phyloP scores from a whole-genome alignment of 2,797 vertebrate genomes.

The Halcyon leucocephala region DNA sequence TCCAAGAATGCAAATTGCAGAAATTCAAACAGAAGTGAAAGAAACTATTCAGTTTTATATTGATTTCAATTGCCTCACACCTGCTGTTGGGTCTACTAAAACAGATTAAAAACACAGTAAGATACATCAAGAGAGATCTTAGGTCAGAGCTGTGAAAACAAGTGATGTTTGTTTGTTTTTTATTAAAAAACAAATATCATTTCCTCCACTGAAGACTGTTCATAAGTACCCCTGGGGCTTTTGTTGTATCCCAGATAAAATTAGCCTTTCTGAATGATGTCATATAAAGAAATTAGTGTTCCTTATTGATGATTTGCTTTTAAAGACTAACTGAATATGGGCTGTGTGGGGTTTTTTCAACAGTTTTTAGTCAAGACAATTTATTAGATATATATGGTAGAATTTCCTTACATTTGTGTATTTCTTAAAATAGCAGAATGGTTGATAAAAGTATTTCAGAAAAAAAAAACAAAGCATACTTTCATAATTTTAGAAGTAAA shows the following conservation, averaged over 20 bases:
- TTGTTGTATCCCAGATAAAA: slow-evolving; percentile 44
- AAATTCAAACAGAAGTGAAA: slow-evolving; percentile 11
- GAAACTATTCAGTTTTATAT: slow-evolving; percentile 9
- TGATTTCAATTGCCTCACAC: slow-evolving; percentile 64
- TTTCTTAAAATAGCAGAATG: background rate
- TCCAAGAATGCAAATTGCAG: slow-evolving; percentile 36
- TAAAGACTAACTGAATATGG: background rate
- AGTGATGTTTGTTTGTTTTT: slow-evolving; percentile 64
- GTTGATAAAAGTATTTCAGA: background rate
- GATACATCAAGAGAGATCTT: slow-evolving; percentile 43
- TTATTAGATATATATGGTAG: background rate
- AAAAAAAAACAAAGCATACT: background rate
- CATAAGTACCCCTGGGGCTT: slow-evolving; percentile 50
- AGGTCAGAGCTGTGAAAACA: slow-evolving; percentile 75
- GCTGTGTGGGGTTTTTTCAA: background rate
- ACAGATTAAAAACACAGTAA: slow-evolving; percentile 45
- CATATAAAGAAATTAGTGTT: background rate
- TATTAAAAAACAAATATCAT: slow-evolving; percentile 21
- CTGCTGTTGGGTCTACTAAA: slow-evolving; percentile 56
- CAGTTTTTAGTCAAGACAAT: background rate
- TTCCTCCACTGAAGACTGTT: slow-evolving; percentile 66
- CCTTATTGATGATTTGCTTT: slow-evolving; percentile 13
- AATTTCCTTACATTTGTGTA: background rate
- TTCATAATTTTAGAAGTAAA: background rate
- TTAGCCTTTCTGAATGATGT: slow-evolving; percentile 47